A percentile compares a stretch with the other conserved stretches of the same genome.
Evolutionary conservation across 2,797 vertebrate species (phyloP).

Genomic region (Rallus crepitans): DNA sequence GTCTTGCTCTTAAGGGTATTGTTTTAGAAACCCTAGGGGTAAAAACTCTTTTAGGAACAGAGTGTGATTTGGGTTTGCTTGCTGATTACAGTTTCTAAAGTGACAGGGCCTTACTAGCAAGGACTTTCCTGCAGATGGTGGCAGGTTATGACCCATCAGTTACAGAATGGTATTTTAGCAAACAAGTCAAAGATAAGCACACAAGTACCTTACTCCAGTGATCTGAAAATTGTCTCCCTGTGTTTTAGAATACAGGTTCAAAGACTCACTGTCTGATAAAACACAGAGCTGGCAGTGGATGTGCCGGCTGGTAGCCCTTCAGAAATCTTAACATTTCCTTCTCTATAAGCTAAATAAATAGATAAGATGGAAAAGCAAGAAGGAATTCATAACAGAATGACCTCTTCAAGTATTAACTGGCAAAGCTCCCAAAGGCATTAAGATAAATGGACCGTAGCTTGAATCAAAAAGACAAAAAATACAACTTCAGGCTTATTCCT

Average conservation of each 20-base stretch:
- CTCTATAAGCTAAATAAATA: background rate
- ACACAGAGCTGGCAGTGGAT: background rate
- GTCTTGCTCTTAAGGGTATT: background rate
- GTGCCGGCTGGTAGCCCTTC: background rate
- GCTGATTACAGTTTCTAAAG: background rate
- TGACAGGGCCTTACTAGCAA: background rate
- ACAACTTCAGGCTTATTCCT: constrained; percentile 25
- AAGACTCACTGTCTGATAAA: background rate
- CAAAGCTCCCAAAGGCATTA: constrained; percentile 29
- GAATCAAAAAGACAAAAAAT: constrained; percentile 34
- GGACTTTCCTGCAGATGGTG: background rate
- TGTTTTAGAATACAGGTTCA: background rate
- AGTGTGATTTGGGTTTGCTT: background rate
- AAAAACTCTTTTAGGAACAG: background rate
- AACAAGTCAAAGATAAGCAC: background rate
- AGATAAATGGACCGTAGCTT: constrained; percentile 2
- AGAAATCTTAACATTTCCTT: background rate
- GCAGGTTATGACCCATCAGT: background rate
- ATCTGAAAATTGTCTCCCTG: background rate
- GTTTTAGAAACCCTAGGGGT: background rate
- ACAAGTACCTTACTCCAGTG: rapidly evolving
- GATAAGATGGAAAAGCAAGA: background rate
- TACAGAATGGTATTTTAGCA: background rate
- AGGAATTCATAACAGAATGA: constrained; percentile 10
- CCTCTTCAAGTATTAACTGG: constrained; percentile 53